Percentiles rank a stretch among this genome's conserved stretches.
Evolutionary conservation across 2,888 invertebrate species (phyloP).

Genomic region (Hirtodrosophila trivittata): DNA sequence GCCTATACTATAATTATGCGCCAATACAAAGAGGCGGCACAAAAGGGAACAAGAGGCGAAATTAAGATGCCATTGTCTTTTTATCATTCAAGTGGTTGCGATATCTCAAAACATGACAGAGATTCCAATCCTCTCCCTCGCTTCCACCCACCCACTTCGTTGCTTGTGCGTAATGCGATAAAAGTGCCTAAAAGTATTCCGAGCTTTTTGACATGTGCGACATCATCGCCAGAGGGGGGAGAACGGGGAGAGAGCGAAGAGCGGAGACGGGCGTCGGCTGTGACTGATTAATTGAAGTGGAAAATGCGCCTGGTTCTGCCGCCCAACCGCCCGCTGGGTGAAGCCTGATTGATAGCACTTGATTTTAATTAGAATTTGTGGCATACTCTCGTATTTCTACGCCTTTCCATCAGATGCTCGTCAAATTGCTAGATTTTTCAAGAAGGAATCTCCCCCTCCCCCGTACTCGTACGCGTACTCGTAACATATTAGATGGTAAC

Average conservation of each 20-base stretch:
- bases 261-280: constrained; percentile 13
- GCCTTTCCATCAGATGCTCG: constrained; percentile 36
- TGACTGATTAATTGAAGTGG: constrained; percentile 59
- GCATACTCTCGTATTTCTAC: constrained; percentile 43
- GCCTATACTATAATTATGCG: constrained; percentile 56
- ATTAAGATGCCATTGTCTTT: constrained; percentile 47
- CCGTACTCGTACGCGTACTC: not conserved
- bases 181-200: constrained; percentile 61
- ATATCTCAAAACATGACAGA: constrained; percentile 29
- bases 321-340: constrained; percentile 11
- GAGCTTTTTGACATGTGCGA: constrained; percentile 61
- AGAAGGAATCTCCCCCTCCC: constrained; percentile 1
- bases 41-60: not conserved
- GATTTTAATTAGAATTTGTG: constrained; percentile 67
- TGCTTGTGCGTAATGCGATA: constrained; percentile 56
- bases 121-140: not conserved
- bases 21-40: constrained; percentile 13
- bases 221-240: constrained; percentile 44
- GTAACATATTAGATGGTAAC: not conserved
- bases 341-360: constrained; percentile 64
- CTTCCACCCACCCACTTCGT: not conserved
- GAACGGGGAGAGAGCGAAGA: not conserved
- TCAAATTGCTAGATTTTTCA: constrained; percentile 26
- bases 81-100: constrained; percentile 40
- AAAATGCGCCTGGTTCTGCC: constrained; percentile 44